Evolutionary conservation across 1,140 invertebrate species (phyloP), one percentile per base, ranked within the genome.

Genomic region (Drosophila teissieri): DNA sequence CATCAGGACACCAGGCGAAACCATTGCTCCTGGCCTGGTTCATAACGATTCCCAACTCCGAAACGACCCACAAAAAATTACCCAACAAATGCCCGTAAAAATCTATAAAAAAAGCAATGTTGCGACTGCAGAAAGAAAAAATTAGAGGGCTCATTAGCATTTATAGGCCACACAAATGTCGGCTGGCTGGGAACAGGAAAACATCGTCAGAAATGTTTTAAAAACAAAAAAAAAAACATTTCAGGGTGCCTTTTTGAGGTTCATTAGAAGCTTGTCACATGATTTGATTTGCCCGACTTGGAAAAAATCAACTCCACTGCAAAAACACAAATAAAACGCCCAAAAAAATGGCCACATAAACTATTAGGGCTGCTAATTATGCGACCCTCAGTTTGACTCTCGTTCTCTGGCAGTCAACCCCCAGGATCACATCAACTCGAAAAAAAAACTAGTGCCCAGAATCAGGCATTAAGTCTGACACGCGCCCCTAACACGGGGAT

Each of bases 231-330:
- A 22, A 48, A 48, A 48, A 48, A 48, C 27, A 51, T 34, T 45
- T 63, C 45, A 44, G 48, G 42, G 36, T 65, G 70, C 62, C 65
- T 88, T 80, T 80, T 70, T 79, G 83, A 89, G 83, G 84, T 88
- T 88, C 83, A 88, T 88, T 88, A 88, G 83, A 88, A 88, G 62
- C 83, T 88, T 88, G 83, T 88, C 83, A 88, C 83, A 88, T 89
- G 84, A 89, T 88, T 88, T 79, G 84, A 79, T 88, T 89, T 79
- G 63, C 74, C 27, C 17, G 24, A 10, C n/a, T 15, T n/a, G 17
- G 42, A 44, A 70, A 54, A 46, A 56, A 62, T 4, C 48, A 62
- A 53, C n/a, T 31, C 15, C 6, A 54, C 40, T 3, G 60, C 11
- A 64, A 58, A 17, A 60, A 51, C 34, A 44, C 34, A 57, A 55